phyloP scores from a whole-genome alignment of 2,797 vertebrate species.

The Margarornis squamiger region DNA sequence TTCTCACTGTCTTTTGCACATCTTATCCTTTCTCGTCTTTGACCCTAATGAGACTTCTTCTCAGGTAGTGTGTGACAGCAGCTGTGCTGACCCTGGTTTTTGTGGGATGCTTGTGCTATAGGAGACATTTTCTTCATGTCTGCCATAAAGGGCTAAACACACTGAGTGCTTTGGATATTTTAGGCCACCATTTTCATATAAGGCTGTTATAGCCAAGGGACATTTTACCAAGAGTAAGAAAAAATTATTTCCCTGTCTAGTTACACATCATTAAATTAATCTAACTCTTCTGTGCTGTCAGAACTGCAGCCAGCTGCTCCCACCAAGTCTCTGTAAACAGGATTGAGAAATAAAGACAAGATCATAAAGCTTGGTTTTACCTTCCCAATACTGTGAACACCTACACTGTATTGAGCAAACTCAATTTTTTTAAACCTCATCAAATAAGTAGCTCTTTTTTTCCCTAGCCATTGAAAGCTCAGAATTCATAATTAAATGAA shows the following conservation, averaged over 20 bases:
- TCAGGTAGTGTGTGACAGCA: background rate
- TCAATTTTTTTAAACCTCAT: background rate
- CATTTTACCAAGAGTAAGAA: background rate
- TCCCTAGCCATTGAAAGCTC: background rate
- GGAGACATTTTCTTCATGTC: background rate
- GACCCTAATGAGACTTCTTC: background rate
- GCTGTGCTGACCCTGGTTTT: background rate
- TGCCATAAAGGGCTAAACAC: background rate
- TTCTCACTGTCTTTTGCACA: background rate
- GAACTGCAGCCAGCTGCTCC: background rate
- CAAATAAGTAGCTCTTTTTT: background rate
- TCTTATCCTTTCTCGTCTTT: background rate
- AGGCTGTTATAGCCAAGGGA: background rate
- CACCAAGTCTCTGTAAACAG: background rate
- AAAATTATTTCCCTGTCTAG: background rate
- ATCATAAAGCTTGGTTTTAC: background rate
- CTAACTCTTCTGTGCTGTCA: background rate
- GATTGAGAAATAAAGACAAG: background rate
- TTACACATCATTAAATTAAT: background rate
- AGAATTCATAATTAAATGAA: background rate
- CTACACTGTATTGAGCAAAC: background rate
- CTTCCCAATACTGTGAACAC: background rate
- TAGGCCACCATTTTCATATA: background rate
- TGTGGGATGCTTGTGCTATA: background rate
- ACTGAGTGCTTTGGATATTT: background rate